Percentiles rank a stretch among this genome's conserved stretches.
Conservation (phyloP, 2,888 invertebrate species). For the Coronaproctus castanopsis region DNA sequence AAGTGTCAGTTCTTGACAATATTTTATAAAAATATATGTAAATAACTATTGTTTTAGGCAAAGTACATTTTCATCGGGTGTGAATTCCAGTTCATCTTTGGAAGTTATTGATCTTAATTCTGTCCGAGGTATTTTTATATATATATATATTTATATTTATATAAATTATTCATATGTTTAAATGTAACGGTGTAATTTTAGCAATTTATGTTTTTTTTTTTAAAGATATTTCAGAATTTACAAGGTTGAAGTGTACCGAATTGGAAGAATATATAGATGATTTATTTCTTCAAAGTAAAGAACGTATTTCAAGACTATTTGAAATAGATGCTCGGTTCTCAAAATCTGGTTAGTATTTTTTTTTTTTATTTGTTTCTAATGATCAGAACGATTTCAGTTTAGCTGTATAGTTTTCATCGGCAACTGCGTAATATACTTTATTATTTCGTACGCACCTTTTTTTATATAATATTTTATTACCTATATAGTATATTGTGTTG, state of each 20-base stretch:
- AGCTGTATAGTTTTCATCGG: too few relatives aligned
- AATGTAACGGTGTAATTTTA: neutral
- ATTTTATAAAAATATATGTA: too few relatives aligned
- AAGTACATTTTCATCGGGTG: neutral
- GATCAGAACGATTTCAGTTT: too few relatives aligned
- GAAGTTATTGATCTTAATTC: neutral
- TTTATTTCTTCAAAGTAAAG: neutral
- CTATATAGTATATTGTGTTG: too few relatives aligned
- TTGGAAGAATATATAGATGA: neutral
- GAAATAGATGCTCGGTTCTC: too few relatives aligned
- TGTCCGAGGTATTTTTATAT: neutral
- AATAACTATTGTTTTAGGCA: too few relatives aligned
- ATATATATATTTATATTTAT: neutral
- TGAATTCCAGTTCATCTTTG: neutral
- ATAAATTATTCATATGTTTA: neutral
- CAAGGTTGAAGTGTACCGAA: neutral
- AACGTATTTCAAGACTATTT: neutral
- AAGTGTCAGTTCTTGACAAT: too few relatives aligned
- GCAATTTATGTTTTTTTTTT: neutral
- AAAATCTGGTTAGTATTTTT: too few relatives aligned
- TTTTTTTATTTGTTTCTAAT: too few relatives aligned
- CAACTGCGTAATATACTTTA: too few relatives aligned
- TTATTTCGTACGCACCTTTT: too few relatives aligned
- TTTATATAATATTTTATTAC: too few relatives aligned
- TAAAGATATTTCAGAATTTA: neutral